phyloP scores from a whole-genome alignment of 1,140 invertebrate species.

The Dendrolimus punctatus region DNA sequence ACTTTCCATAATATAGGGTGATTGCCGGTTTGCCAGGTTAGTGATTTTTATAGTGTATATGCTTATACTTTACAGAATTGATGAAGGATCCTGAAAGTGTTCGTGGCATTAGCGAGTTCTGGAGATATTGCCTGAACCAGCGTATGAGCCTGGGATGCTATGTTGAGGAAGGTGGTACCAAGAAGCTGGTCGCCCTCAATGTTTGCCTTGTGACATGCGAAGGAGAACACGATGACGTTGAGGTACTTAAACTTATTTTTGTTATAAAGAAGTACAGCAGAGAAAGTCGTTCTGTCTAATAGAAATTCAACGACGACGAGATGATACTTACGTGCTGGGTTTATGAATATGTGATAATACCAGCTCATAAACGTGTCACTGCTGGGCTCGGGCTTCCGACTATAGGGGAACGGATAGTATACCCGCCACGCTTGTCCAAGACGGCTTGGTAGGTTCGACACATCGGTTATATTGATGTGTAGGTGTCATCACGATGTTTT shows the following conservation, averaged over 20 bases:
- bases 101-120: constrained; percentile 23
- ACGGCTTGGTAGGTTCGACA: not conserved
- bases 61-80: constrained; percentile 23
- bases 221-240: constrained; percentile 15
- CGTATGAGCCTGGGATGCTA: constrained; percentile 45
- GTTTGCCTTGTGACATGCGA: constrained; percentile 28
- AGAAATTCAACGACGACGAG: too few relatives aligned
- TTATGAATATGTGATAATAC: too few relatives aligned
- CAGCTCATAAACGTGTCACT: too few relatives aligned
- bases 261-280: constrained; percentile 1
- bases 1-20: too few relatives aligned
- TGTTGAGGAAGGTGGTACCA: constrained; percentile 21
- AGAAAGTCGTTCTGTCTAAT: not conserved
- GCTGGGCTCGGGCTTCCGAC: too few relatives aligned
- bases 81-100: constrained; percentile 27
- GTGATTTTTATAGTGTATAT: too few relatives aligned
- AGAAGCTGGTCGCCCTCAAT: constrained; percentile 32
- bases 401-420: too few relatives aligned
- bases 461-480: not conserved
- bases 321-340: too few relatives aligned
- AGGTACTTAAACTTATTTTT: constrained; percentile 15
- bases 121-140: constrained; percentile 24
- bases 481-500: too few relatives aligned
- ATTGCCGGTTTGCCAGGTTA: too few relatives aligned
- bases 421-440: too few relatives aligned